Conservation (phyloP, 2,797 vertebrate species). For the Naso thynnoides region DNA sequence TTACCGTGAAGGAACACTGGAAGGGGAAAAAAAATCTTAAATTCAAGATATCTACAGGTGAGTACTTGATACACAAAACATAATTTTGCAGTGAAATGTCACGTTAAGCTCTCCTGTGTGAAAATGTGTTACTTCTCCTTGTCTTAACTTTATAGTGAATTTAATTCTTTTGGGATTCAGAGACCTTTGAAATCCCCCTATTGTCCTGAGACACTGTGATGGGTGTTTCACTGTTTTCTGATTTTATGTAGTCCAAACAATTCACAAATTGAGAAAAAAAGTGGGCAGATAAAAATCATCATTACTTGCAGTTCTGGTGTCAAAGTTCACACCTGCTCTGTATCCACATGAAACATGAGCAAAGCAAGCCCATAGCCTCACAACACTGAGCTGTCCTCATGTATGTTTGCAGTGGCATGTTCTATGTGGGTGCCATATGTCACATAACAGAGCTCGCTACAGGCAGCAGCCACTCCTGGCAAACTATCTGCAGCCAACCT, state of each 20-base stretch:
- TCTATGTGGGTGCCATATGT: slow-evolving; percentile 73
- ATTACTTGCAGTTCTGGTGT: background rate
- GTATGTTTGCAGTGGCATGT: slow-evolving; percentile 57
- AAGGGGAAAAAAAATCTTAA: no score
- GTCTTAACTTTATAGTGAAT: background rate
- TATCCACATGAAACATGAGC: slow-evolving; percentile 3
- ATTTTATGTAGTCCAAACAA: background rate
- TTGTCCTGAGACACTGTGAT: no score
- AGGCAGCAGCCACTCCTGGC: slow-evolving; percentile 58
- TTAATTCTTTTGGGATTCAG: background rate
- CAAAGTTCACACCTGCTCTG: slow-evolving; percentile 27
- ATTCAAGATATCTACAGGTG: no score
- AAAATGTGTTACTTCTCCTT: background rate
- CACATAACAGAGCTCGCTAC: slow-evolving; percentile 57
- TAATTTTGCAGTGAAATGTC: no score
- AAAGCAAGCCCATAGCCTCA: slow-evolving; percentile 14
- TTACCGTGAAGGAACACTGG: no score
- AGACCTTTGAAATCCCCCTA: background rate
- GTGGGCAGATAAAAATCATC: background rate
- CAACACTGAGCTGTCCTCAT: slow-evolving; percentile 13
- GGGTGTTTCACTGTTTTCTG: background rate
- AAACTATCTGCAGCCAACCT: slow-evolving; percentile 46
- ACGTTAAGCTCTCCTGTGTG: background rate
- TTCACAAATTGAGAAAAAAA: rapidly evolving
- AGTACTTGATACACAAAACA: no score